phyloP scores from a whole-genome alignment of 2,113 vertebrate species.

The Epinephelus fuscoguttatus region DNA sequence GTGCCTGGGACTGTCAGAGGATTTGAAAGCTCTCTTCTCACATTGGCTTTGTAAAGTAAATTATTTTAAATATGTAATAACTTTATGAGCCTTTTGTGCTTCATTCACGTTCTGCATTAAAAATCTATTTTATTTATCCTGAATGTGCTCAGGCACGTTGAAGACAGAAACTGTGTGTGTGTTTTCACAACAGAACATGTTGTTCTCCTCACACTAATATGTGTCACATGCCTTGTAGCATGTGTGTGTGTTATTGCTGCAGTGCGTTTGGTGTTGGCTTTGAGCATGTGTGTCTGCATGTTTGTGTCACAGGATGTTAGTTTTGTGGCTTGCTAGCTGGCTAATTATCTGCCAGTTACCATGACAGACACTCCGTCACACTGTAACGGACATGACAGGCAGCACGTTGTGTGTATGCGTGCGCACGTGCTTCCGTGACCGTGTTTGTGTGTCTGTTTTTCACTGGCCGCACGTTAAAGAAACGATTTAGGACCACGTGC shows the following conservation, averaged over 20 bases:
- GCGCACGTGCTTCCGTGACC: not conserved
- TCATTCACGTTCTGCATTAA: not conserved
- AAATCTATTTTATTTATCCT: not conserved
- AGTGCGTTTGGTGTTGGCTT: not conserved
- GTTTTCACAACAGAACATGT: not conserved
- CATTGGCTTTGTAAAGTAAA: not conserved
- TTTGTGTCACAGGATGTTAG: conserved; percentile 21
- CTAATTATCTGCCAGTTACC: conserved; percentile 31
- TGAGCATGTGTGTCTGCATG: not conserved
- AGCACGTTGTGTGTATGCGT: not conserved
- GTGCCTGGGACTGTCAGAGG: not conserved
- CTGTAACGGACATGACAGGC: not conserved
- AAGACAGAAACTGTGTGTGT: not conserved
- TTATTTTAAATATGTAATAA: not conserved
- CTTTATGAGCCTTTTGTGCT: not conserved
- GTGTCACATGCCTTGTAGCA: not conserved
- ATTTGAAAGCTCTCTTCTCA: not conserved
- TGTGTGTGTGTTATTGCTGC: not conserved
- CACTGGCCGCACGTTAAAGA: conserved; percentile 2
- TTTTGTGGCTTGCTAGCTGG: conserved; percentile 10
- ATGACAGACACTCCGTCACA: conserved; percentile 12
- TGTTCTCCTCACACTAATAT: not conserved
- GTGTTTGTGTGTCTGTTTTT: conserved; percentile 14
- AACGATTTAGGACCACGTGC: conserved; percentile 1
- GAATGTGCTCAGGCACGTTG: not conserved